Evolutionary conservation across 2,797 vertebrate genomes (phyloP).

Genomic region (Manis crassicaudata): DNA sequence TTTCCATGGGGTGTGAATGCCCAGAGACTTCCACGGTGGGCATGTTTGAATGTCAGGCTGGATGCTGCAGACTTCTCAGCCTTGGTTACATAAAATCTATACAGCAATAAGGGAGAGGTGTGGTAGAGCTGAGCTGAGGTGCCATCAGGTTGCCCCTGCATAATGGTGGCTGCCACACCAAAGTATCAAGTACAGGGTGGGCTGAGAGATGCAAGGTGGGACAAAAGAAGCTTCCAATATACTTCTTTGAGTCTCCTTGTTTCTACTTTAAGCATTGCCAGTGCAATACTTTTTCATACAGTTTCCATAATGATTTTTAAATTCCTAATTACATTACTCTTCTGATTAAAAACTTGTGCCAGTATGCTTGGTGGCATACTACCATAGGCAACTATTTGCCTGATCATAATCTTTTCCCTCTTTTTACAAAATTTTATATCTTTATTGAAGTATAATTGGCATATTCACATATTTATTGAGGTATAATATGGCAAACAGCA

Average conservation of each 20-base stretch:
- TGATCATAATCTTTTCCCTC: neutral
- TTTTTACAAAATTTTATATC: neutral
- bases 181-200: neutral
- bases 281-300: neutral
- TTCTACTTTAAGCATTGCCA: neutral
- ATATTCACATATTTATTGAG: neutral
- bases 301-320: neutral
- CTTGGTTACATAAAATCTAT: rapidly evolving
- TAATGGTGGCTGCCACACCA: neutral
- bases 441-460: neutral
- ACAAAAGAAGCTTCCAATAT: neutral
- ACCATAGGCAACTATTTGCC: neutral
- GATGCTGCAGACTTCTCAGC: neutral
- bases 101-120: too few relatives aligned
- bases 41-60: neutral
- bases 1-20: neutral
- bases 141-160: rapidly evolving
- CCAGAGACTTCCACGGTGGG: neutral
- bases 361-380: too few relatives aligned
- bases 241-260: neutral
- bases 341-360: neutral
- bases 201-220: neutral
- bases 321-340: neutral
- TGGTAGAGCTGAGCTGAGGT: neutral
- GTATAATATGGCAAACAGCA: neutral